These are phyloP conservation scores for Drosophila ezoana DNA, from an alignment of 2,888 invertebrate genomes.

Conservation along the genomic window DNA sequence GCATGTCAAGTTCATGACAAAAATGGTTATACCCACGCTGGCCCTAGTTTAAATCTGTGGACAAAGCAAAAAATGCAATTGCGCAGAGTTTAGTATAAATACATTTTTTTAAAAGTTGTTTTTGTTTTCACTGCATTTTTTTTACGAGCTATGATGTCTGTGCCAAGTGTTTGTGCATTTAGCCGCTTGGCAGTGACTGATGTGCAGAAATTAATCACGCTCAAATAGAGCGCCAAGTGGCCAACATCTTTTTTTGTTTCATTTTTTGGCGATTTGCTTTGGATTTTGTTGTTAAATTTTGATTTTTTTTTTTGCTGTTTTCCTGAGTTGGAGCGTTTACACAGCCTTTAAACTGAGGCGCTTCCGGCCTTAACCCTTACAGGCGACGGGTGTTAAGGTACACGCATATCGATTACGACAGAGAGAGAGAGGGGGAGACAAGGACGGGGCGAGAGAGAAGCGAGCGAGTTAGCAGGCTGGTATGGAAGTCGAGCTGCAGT, in stretches of 20 bases:
- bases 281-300: constrained; percentile 1
- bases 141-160: constrained; percentile 38
- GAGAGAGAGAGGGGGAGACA: neutral
- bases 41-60: neutral
- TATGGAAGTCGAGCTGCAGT: constrained; percentile 40
- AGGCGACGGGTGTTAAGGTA: constrained; percentile 48
- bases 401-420: constrained; percentile 75
- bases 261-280: constrained; percentile 10
- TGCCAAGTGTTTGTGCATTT: constrained; percentile 65
- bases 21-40: neutral
- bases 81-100: constrained; percentile 42
- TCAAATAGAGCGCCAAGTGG: constrained; percentile 71
- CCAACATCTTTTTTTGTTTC: constrained; percentile 23
- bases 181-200: constrained; percentile 63
- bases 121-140: neutral
- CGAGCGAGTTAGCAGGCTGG: constrained; percentile 11
- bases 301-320: neutral
- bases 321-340: constrained; percentile 36
- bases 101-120: constrained; percentile 20
- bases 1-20: constrained; percentile 2
- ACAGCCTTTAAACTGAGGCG: constrained; percentile 52
- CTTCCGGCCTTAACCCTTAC: constrained; percentile 60
- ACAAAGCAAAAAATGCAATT: constrained; percentile 47
- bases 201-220: constrained; percentile 74
- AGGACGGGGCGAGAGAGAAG: constrained; percentile 7